Evolutionary conservation across 2,888 invertebrate genomes (phyloP), one percentile per base, ranked within the genome.

Genomic region (Mallateleia sp.): DNA sequence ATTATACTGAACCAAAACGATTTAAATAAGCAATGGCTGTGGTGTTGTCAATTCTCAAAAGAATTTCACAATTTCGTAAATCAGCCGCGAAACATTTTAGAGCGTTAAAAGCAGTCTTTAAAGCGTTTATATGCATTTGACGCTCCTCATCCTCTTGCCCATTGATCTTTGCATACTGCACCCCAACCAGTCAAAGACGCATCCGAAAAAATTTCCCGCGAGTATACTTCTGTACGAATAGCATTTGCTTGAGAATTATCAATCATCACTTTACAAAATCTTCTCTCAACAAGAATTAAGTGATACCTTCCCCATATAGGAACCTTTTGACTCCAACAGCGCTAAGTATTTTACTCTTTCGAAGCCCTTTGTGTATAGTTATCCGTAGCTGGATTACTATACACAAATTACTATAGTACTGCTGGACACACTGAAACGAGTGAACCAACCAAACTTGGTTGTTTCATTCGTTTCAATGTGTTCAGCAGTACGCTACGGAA

Each of bases 11-110:
- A 15, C 71, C 71, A 20, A n/a, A 58, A 42, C 28, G 20, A 42
- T 71, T 71, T 11, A 71, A 45, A 28, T 71, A 56, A 7, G 71
- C 14, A 4, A 71, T 18, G 0, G 71, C 58, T n/a, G 71, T 71
- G 1, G 58, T 38, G 20, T 71, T 71, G 25, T 71, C 45, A 8
- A 71, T 71, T 28, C 71, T 38, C 28, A 71, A 11, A 8, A 71
- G 34, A 15, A 71, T 58, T n/a, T 71, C 28, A 14, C 71, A 56
- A 8, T 56, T 18, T 20, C 56, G 15, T 1, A 20, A 25, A 28
- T 71, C 22, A 3, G 56, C 3, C 7, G 58, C 71, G 20, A 71
- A 71, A 18, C 71, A 58, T 14, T 38, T 34, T 11, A 60, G 22
- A 20, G 60, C 60, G 18, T 60, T 11, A 60, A 60, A 60, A 18